Evolutionary conservation across 2,888 invertebrate genomes (phyloP).

Genomic region (Xanthorhoe spadicearia): DNA sequence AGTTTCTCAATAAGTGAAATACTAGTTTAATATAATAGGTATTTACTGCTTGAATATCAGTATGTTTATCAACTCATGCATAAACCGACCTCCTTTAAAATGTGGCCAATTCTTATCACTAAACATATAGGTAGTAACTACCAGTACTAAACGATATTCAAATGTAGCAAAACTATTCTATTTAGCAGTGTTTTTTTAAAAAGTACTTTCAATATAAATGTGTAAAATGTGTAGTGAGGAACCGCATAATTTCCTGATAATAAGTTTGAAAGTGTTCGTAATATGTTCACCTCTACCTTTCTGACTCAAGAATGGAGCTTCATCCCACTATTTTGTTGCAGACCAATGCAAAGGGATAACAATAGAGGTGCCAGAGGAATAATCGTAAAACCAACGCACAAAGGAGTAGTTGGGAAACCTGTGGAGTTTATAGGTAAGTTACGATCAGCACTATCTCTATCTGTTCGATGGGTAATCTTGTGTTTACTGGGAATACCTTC

Average conservation of each 20-base stretch:
- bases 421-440: constrained; percentile 96
- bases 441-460: constrained; percentile 24
- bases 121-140: background rate
- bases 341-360: constrained; percentile 83
- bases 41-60: background rate
- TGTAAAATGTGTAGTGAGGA: constrained; percentile 17
- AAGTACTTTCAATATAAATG: background rate
- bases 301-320: constrained; percentile 32
- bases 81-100: constrained; percentile 7
- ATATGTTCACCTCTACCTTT: constrained; percentile 33
- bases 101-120: constrained; percentile 9
- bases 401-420: constrained; percentile 94
- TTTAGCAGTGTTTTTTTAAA: constrained; percentile 5
- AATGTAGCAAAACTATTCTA: constrained; percentile 3
- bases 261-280: constrained; percentile 42
- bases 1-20: too few relatives aligned
- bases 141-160: constrained; percentile 14
- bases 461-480: constrained; percentile 14
- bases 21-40: background rate
- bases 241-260: constrained; percentile 38
- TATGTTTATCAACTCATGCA: background rate
- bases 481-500: constrained; percentile 19
- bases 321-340: constrained; percentile 60
- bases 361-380: constrained; percentile 94
- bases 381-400: constrained; percentile 88